Base-by-base conservation (phyloP, 2,113 vertebrate species). In the Pica pica region DNA sequence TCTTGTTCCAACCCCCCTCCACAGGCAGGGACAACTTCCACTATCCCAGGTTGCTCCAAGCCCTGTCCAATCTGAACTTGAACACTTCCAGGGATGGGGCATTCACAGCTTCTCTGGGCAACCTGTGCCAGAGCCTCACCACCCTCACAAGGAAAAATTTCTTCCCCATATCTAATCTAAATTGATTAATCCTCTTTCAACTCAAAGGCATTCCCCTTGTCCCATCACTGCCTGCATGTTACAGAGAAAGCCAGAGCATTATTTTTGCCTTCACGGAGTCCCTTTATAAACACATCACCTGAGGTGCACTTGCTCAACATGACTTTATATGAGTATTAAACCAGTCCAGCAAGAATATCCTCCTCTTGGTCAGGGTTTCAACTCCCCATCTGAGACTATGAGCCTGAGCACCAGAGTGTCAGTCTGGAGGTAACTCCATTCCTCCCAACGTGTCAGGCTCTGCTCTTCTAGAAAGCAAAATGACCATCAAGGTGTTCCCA, bases 111-210 rank as follows among this genome's bases (percentile, higher is more conserved):
- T 76, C 49, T 69, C 55, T 69, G 63, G 21, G 12, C 15, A 90
- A 37, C 22, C 35, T 42, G 49, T 63, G 55, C 47, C 63, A 77
- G 26, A 3, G 35, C 26, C 27, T 49, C 18, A 5, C 2, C 5
- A 42, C 4, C 6, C 42, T 28, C 31, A 28, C 12, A 63, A 56
- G 16, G 42, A 70, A 42, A 16, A 16, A 33, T 5, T 42, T 63
- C 42, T 70, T 50, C 73, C 49, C 27, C 49, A 13, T 33, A 63
- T 28, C 50, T 31, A 33, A 70, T 44, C 22, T 33, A 49, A 56
- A 70, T 28, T 0, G 0, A 77, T 22, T 1, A 0, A 69, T 31
- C 7, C 10, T 42, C 35, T 31, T 63, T 56, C 16, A 90, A 56
- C 22, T 44, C 28, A 28, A 77, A 70, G 31, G 31, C 63, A 69